Evolutionary conservation across 2,113 vertebrate genomes (phyloP), one percentile per base, ranked within the genome.

Genomic region (Gambusia holbrooki): DNA sequence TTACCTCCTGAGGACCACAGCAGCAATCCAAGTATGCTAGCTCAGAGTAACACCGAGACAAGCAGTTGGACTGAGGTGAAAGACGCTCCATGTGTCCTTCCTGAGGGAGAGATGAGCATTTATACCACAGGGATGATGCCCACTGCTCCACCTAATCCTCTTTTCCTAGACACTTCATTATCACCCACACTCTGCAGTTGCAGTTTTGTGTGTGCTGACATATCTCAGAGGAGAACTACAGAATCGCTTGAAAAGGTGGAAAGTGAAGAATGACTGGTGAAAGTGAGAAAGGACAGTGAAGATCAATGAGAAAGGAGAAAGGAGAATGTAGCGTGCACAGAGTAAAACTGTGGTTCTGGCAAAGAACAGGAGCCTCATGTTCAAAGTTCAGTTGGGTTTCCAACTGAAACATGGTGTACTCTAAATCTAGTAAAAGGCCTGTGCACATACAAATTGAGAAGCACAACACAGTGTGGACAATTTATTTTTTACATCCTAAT

Each of bases 81-180:
- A 90, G 81, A 80, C 71, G 25, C 87, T 79, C 77, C 67, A 74
- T 70, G 87, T 87, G 58, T 84, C 73, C 84, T 85, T 89, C 88
- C 88, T 90, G 54, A 74, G 88, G 88, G 88, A 89, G 82, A 86
- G 90, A 88, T 90, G 91, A 92, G 80, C 80, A 35, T 85, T 88
- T 84, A 84, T 87, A 89, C 83, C 78, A 11, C 78, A 69, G 90
- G 87, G 93, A 90, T 86, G 88, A 87, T 89, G 86, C 86, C 86
- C 76, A 82, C 82, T 86, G 84, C 90, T 90, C 83, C 84, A 75
- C 89, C 87, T 93, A 93, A 93, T 93, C 93, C 91, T 87, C 89
- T 89, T 87, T 89, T 90, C 84, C 79, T 85, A 86, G 84, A 86
- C 93, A 91, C 92, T 92, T 93, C 82, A 93, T 93, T 93, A 92